Base-by-base conservation (phyloP, 2,113 vertebrate genomes). In the Dryoscopus gambensis region DNA sequence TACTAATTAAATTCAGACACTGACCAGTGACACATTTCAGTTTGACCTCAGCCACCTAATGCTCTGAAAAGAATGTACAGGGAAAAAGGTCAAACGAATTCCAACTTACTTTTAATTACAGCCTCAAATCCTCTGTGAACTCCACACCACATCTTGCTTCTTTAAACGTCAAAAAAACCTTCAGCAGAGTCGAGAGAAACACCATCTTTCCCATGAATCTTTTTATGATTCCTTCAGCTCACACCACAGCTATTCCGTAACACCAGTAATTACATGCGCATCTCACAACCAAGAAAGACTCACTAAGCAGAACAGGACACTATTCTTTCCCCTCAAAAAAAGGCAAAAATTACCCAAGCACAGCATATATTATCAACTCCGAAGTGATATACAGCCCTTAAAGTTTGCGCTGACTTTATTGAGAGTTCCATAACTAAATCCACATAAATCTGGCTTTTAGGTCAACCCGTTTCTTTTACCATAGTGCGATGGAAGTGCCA, bases 1-100 rank as follows among this genome's bases (percentile, higher is more conserved):
- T 74, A 78, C 91, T 96, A 95, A 97, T 96, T 95, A 97, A 97
- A 90, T 94, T 97, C 95, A 97, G 94, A 94, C 94, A 95, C 91
- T 97, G 96, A 96, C 91, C 92, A 96, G 89, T 84, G 92, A 92
- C 93, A 96, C 93, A 87, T 97, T 96, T 95, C 73, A 91, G 92
- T 81, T 93, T 96, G 96, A 97, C 95, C 96, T 96, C 83, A 93
- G 88, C 83, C 94, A 96, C 96, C 88, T 89, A 92, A 93, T 57
- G 62, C 92, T 96, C 90, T 90, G 89, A 52, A 89, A 97, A 91
- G 95, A 96, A 96, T 95, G 96, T 55, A 75, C 65, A 87, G 95
- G 79, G 75, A 95, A 93, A 95, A 93, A 95, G 90, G 96, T 96
- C 93, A 97, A 95, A 94, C 86, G 93, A 96, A 96, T 97, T 92